A percentile compares a stretch with the other conserved stretches of the same genome.
Evolutionary conservation across 2,113 vertebrate species (phyloP).

Genomic region (Notothenia rossii): DNA sequence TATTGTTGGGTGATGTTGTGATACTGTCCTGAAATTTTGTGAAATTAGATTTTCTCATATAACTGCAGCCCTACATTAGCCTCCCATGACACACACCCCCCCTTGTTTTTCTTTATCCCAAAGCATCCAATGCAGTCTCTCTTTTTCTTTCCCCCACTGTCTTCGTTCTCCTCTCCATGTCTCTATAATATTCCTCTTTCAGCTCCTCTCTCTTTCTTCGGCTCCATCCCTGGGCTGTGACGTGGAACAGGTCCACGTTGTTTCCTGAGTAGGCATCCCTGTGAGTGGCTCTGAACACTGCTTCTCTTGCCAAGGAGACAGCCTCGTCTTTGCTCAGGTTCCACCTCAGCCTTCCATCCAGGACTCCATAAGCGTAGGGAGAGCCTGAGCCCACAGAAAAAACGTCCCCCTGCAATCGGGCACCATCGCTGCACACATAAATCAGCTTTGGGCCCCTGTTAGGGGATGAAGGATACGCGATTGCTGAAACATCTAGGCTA

Average conservation of each 20-base stretch:
- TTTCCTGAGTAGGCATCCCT: slow-evolving; percentile 91
- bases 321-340: slow-evolving; percentile 83
- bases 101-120: neutral
- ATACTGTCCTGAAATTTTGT: no score
- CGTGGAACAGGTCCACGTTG: slow-evolving; percentile 88
- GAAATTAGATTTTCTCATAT: no score
- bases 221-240: slow-evolving; percentile 86
- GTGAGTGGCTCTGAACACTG: slow-evolving; percentile 88
- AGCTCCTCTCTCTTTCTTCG: slow-evolving; percentile 81
- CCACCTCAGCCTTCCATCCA: slow-evolving; percentile 82
- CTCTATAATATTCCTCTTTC: slow-evolving; percentile 82
- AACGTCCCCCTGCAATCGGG: slow-evolving; percentile 81
- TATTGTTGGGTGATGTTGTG: no score
- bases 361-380: slow-evolving; percentile 87
- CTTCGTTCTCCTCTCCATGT: slow-evolving; percentile 65
- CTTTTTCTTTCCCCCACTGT: slow-evolving; percentile 55
- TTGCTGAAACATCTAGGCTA: slow-evolving; percentile 8
- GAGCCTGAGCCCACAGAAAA: slow-evolving; percentile 91
- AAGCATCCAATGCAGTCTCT: slow-evolving; percentile 1
- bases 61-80: neutral
- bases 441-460: slow-evolving; percentile 83
- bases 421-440: slow-evolving; percentile 90
- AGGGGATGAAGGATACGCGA: neutral
- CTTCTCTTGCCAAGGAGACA: slow-evolving; percentile 83
- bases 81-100: neutral